Evolutionary conservation across 2,113 vertebrate species (phyloP), one percentile per base, ranked within the genome.

Genomic region (Calyptommatus sinebrachiatus): DNA sequence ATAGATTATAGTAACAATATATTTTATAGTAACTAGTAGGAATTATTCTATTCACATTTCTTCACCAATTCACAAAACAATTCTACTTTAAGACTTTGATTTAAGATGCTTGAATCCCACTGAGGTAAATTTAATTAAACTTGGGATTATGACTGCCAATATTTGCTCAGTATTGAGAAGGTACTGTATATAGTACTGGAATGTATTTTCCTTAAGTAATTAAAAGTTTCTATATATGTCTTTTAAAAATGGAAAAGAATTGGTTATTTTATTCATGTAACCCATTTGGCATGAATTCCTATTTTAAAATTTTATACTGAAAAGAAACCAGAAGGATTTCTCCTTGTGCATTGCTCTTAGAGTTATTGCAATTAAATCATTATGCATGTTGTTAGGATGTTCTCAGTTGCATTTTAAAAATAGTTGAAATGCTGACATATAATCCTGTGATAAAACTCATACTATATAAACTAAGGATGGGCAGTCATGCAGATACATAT

Each of bases 391-490:
- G 76, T 67, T 45, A 66, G 78, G 7, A 1, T 65, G 70, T 80
- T 84, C 21, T 79, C 88, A 85, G 66, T 41, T 85, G 31, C 21
- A 68, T 29, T 77, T 41, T 41, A 84, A 79, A 65, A 61, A 28
- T 41, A 79, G 26, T 16, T 1, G n/a, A 81, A 12, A 1, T 78
- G 46, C 65, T 87, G 75, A 84, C 45, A 77, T 83, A 69, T 45
- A 57, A 0, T 29, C n/a, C 73, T 77, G 18, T 73, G 61, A 83
- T 21, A 70, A 71, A 14, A 68, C 7, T 1, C 1, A 67, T 14
- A 63, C 10, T 35, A 22, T 35, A 16, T 71, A 85, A 86, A 73
- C 1, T 4, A 67, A 4, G 31, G 20, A 84, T 84, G 7, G 78
- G 61, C 0, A 77, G 22, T 2, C 7, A 5, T 2, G 24, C 1